Base-by-base conservation (phyloP, 2,888 invertebrate genomes). In the Polymixis flavicincta region DNA sequence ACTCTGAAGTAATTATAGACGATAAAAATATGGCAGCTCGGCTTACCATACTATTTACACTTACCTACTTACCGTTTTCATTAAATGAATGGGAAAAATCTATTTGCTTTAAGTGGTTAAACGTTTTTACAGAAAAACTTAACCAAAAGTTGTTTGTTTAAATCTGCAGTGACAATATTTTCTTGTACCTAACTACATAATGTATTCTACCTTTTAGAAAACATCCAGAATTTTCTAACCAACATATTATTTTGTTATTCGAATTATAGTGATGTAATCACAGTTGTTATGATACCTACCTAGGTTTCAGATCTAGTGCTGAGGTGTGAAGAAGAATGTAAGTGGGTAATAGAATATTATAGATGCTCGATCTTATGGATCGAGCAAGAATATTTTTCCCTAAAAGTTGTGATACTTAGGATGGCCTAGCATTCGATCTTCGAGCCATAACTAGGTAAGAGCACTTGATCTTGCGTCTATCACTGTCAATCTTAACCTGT, bases 1-100 rank as follows among this genome's bases (percentile, higher is more conserved):
- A 54, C n/a, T 28, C 9, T 42, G n/a, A 17, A 54, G 28, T n/a
- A 66, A 71, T 42, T 67, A 54, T 45, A 45, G 67, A 28, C 17
- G 28, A 42, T 8, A 45, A 71, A 14, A 67, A 71, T 45, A 45
- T 45, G 13, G 28, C 70, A 2, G 42, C 19, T 71, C n/a, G 3
- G 45, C 14, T 45, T 45, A 32, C 5, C n/a, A 25, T 54, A 54
- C 54, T n/a, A 3, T 25, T 64, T 25, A 19, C 4, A 28, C 14
- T 25, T 55, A 55, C 14, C 17, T 25, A 19, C 22, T 65, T 48
- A 2, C 22, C 28, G 22, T 19, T 13, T 1, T 45, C 1, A 25
- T 19, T 64, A 7, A 48, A 19, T 64, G 0, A 17, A 45, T 45
- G 25, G 25, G 7, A 45, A 63, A n/a, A 63, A 7, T 4, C 37